Evolutionary conservation across 2,797 vertebrate genomes (phyloP).

Genomic region (Vespertilio murinus): DNA sequence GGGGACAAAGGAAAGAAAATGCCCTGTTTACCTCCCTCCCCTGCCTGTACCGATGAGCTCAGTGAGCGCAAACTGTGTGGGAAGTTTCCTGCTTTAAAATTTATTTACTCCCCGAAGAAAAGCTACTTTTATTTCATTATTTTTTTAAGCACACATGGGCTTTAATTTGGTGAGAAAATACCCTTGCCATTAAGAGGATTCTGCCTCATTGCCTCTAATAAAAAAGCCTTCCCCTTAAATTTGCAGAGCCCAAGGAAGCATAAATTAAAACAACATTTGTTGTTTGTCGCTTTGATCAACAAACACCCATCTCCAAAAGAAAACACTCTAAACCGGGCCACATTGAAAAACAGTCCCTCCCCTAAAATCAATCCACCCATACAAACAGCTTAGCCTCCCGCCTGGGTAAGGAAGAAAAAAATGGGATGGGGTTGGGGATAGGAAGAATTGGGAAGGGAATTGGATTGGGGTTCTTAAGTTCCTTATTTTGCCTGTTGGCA

Average conservation of each 20-base stretch:
- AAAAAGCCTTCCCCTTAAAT: slow-evolving; percentile 70
- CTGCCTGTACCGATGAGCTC: slow-evolving; percentile 67
- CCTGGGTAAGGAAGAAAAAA: not conserved
- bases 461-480: not conserved
- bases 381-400: slow-evolving; percentile 55
- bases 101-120: slow-evolving; percentile 80
- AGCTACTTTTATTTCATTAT: slow-evolving; percentile 77
- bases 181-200: slow-evolving; percentile 79
- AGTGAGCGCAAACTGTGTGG: slow-evolving; percentile 69
- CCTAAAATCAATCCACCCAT: slow-evolving; percentile 77
- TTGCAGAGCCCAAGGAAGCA: slow-evolving; percentile 78
- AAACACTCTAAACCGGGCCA: slow-evolving; percentile 36
- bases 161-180: slow-evolving; percentile 83
- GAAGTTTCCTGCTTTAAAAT: slow-evolving; percentile 76
- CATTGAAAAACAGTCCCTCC: slow-evolving; percentile 44
- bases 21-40: not conserved
- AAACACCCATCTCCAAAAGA: slow-evolving; percentile 78
- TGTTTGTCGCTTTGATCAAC: slow-evolving; percentile 81
- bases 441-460: not conserved
- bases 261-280: slow-evolving; percentile 81
- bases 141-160: slow-evolving; percentile 72
- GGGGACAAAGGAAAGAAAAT: not conserved
- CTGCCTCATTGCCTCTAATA: slow-evolving; percentile 83
- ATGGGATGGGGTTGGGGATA: not conserved
- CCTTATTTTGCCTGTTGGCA: slow-evolving; percentile 25